Evolutionary conservation across 2,113 vertebrate genomes (phyloP), one percentile per base, ranked within the genome.

Genomic region (Poeciliopsis occidentalis): DNA sequence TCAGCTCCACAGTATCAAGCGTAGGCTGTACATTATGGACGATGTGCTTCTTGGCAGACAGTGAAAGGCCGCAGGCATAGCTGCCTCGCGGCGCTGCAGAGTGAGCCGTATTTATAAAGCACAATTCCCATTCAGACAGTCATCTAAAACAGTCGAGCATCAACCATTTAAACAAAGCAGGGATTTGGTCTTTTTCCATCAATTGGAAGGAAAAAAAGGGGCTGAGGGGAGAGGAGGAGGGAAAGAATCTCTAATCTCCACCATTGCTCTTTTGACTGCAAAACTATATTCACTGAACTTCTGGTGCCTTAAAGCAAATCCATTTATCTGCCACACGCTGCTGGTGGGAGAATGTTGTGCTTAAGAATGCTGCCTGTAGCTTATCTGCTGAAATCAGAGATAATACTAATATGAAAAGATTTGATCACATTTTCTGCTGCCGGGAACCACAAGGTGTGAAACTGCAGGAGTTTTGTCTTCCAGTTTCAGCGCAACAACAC

Each of bases 101-200:
- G n/a, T 34, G 19, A 61, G 34, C 34, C 41, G 37, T 30, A 41
- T 71, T 39, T 17, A 39, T 39, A 6, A 27, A 34, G 69, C 5
- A 61, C 32, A 27, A 71, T 61, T 60, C 69, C 26, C 69, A 71
- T 71, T 39, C 69, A 71, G 32, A 26, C n/a, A 32, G 15, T 26
- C 41, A 71, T 71, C 57, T 71, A 62, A 26, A 12, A 34, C 31
- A 71, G 32, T 19, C 1, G 27, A 71, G 69, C 54, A n/a, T 71
- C 32, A 71, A 34, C 69, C 17, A 12, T 22, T 71, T 62, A 26
- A 61, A 41, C 34, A 71, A 61, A 61, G 69, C n/a, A 71, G 8
- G 57, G 57, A 71, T 71, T 71, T 71, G 41, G n/a, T 61, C 60
- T 60, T 8, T 11, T 62, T 17, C 69, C 61, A 4, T 51, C 8